These are phyloP conservation scores for Deroplatys truncata DNA, from an alignment of 2,888 invertebrate species.

Conservation along the genomic window DNA sequence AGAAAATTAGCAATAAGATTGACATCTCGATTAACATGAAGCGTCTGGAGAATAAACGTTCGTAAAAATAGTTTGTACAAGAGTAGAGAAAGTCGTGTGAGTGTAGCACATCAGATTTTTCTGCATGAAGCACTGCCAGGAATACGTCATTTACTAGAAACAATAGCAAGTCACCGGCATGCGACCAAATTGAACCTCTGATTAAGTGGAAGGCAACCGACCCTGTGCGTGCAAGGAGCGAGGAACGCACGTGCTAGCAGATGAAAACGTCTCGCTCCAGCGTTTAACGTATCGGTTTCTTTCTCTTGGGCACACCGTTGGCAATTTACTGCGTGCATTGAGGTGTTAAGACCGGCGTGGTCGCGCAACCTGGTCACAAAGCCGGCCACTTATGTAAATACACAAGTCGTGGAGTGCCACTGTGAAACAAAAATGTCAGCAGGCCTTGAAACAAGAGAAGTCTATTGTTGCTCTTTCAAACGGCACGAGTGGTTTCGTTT, in stretches of 20 bases:
- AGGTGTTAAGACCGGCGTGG: not conserved
- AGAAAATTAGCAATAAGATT: too few relatives aligned
- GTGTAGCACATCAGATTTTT: too few relatives aligned
- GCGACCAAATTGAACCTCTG: too few relatives aligned
- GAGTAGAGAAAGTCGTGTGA: too few relatives aligned
- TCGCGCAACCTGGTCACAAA: not conserved
- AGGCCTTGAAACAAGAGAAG: not conserved
- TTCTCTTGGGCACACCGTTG: not conserved
- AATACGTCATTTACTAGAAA: too few relatives aligned
- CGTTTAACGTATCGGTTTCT: not conserved
- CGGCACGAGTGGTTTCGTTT: conserved; percentile 7
- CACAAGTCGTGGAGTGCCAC: not conserved
- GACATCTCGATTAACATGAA: too few relatives aligned
- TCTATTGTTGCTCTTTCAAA: conserved; percentile 8
- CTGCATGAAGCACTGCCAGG: too few relatives aligned
- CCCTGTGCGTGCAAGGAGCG: too few relatives aligned
- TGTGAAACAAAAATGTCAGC: not conserved
- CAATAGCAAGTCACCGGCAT: too few relatives aligned
- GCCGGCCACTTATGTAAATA: not conserved
- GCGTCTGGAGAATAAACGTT: too few relatives aligned
- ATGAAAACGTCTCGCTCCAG: not conserved
- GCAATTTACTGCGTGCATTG: not conserved
- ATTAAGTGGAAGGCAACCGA: too few relatives aligned
- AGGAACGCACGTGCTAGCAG: not conserved
- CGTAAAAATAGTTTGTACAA: too few relatives aligned